Evolutionary conservation across 2,888 invertebrate genomes (phyloP), one percentile per base, ranked within the genome.

Genomic region (Periphyllus acericola): DNA sequence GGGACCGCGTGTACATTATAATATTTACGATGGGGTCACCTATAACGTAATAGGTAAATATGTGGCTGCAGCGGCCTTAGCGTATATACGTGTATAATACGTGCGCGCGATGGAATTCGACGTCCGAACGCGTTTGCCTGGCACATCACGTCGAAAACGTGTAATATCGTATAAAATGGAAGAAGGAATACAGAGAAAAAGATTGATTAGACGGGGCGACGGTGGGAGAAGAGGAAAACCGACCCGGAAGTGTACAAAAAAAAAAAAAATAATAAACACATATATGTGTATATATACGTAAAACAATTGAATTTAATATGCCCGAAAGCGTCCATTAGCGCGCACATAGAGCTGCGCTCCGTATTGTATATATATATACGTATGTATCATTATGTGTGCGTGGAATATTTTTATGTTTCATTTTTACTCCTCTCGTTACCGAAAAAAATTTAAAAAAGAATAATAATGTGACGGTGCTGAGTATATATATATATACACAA

Each of bases 261-360:
- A 75, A 60, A 36, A 34, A 32, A 32, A n/a, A 32, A 71, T 75
- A 75, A 60, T 34, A 52, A 55, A 17, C 3, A 36, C 3, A 5
- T 5, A 36, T 36, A 6, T 36, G 6, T 36, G 6, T 46, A 46
- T 0, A 14, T 46, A 29, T 29, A 29, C 25, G 11, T 29, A 68
- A 83, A 83, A 83, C 75, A 83, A 83, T 83, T 83, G 83, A 83
- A 75, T 83, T 83, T 75, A 75, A 75, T 75, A 83, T 25, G 40
- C 75, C 75, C 66, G 75, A 83, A 83, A 83, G 74, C 83, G 75
- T 83, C 83, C 75, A 75, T 83, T 83, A 75, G 60, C 29, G 75
- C 29, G 32, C 74, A 32, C 75, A 25, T 46, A 82, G 1, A 8
- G 19, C 21, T 83, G 5, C 6, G 9, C 21, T n/a, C n/a, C n/a